Evolutionary conservation across 2,888 invertebrate species (phyloP).

Genomic region (Athripsodes cinereus): DNA sequence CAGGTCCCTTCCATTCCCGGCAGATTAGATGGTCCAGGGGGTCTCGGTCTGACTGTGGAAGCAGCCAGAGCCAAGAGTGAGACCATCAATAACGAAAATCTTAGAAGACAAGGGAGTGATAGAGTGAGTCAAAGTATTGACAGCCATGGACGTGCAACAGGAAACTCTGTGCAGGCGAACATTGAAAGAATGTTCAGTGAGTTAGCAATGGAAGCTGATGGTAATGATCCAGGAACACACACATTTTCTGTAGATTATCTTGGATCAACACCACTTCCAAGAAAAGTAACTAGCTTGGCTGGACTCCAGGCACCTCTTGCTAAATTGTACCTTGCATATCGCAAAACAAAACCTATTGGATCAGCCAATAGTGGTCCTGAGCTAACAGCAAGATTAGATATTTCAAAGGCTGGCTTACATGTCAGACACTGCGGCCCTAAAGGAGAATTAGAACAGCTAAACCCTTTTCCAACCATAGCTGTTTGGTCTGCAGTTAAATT

Average conservation of each 20-base stretch:
- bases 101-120: slow-evolving; percentile 11
- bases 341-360: slow-evolving; percentile 49
- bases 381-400: slow-evolving; percentile 53
- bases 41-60: slow-evolving; percentile 15
- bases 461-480: slow-evolving; percentile 85
- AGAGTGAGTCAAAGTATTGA: slow-evolving; percentile 5
- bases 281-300: slow-evolving; percentile 74
- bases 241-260: slow-evolving; percentile 73
- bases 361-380: slow-evolving; percentile 31
- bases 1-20: slow-evolving; percentile 26
- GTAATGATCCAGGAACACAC: slow-evolving; percentile 51
- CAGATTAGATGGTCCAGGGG: slow-evolving; percentile 25
- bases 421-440: slow-evolving; percentile 61
- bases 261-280: slow-evolving; percentile 71
- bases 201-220: slow-evolving; percentile 55
- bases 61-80: slow-evolving; percentile 12
- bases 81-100: slow-evolving; percentile 37
- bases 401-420: slow-evolving; percentile 64
- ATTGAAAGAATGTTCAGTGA: slow-evolving; percentile 83
- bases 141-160: slow-evolving; percentile 30
- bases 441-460: slow-evolving; percentile 59
- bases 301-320: slow-evolving; percentile 77
- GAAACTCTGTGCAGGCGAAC: slow-evolving; percentile 75
- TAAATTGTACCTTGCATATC: slow-evolving; percentile 63
- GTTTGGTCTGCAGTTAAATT: slow-evolving; percentile 91